phyloP scores from a whole-genome alignment of 2,113 vertebrate genomes.

The Microcebus ravelobensis region DNA sequence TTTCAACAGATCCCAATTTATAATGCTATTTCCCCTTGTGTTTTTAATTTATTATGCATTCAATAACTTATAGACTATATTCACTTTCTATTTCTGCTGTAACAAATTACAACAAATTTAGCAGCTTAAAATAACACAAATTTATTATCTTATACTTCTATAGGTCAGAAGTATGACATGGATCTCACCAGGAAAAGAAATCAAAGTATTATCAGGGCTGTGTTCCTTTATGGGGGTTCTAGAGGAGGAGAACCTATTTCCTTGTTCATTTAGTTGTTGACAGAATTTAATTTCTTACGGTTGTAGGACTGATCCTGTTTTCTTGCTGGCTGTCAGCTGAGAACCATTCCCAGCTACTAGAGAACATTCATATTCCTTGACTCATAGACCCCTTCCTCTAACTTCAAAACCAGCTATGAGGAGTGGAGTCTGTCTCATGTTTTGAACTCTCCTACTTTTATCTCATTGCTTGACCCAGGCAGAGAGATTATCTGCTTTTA shows the following conservation, averaged over 20 bases:
- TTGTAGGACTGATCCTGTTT: not conserved
- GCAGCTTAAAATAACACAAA: not conserved
- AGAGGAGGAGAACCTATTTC: not conserved
- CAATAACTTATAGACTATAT: not conserved
- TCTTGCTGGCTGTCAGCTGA: not conserved
- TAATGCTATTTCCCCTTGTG: not conserved
- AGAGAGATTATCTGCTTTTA: not conserved
- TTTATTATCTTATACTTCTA: not conserved
- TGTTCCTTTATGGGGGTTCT: not conserved
- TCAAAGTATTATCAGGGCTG: not conserved
- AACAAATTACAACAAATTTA: not conserved
- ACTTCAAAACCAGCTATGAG: not conserved
- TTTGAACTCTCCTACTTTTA: not conserved
- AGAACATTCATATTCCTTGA: not conserved
- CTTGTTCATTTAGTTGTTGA: not conserved
- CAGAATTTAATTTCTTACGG: not conserved
- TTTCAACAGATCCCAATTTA: not conserved
- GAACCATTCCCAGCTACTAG: not conserved
- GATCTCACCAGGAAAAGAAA: not conserved
- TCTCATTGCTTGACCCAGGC: not conserved
- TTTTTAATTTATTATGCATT: not conserved
- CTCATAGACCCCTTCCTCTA: not conserved
- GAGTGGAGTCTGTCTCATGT: not conserved
- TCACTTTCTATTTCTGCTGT: not conserved
- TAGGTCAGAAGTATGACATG: not conserved